Base-by-base conservation (phyloP, 2,113 vertebrate species). In the Pseudopipra pipra region DNA sequence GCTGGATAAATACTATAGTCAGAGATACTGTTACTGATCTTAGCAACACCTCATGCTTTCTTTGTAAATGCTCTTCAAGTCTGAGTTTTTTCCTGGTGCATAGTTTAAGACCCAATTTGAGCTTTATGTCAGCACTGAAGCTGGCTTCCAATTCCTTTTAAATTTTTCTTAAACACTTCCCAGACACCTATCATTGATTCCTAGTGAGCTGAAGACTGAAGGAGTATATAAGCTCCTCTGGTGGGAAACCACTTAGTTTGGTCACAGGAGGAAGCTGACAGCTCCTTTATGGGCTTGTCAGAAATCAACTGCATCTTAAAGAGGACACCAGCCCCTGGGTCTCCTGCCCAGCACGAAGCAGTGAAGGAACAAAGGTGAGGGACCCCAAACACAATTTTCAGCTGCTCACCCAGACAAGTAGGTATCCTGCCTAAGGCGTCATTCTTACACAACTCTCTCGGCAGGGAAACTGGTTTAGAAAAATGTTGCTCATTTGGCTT, bases 401-500 rank as follows among this genome's bases (percentile, higher is more conserved):
- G 63, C 74, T 95, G 75, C 63, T 95, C 17, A 46, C 33, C 15
- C 58, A 68, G 30, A 84, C 41, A 89, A 82, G 35, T 31, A 76
- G 85, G 84, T 80, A 85, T 71, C 44, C 67, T 74, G 81, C 87
- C 81, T 95, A 74, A 80, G 93, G 95, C 91, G 80, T 52, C 83
- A 47, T 88, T 92, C 75, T 83, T 74, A 30, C 78, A 65, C 81
- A 84, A 75, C 31, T 80, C 56, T 90, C 55, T 89, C 7, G 1
- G 89, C 44, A 85, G 87, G 65, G 31, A 95, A 96, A 81, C 68
- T 35, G 78, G 37, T 93, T 96, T 88, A 95, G 81, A 95, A 93
- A 94, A 95, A 91, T 88, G 72, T 16, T 95, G 85, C 82, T 96
- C 89, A 61, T 95, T 95, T 91, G 67, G 3, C 70, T 94, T 96